A percentile compares a stretch with the other conserved stretches of the same genome.
phyloP scores from a whole-genome alignment of 1,140 invertebrate genomes.

The Macrotrachela quadricornifera region DNA sequence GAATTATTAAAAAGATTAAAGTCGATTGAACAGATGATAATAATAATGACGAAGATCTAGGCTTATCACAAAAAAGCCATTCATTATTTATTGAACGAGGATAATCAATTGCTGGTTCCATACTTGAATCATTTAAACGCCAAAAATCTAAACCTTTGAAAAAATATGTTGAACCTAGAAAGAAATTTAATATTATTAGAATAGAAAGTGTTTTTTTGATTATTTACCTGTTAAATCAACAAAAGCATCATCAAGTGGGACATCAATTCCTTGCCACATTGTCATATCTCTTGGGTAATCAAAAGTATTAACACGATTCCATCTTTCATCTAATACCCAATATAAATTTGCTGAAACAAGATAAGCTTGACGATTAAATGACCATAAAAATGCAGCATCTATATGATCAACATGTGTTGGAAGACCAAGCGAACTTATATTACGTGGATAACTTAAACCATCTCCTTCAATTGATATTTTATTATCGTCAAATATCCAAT shows the following conservation, averaged over 20 bases:
- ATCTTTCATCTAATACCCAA: constrained; percentile 41
- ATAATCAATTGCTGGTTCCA: constrained; percentile 50
- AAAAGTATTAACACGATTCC: constrained; percentile 25
- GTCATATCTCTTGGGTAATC: constrained; percentile 37
- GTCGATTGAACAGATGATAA: too few species aligned
- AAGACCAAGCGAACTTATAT: constrained; percentile 50
- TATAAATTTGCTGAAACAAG: constrained; percentile 44
- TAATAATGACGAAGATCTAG: too few species aligned
- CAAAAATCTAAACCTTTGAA: constrained; percentile 75
- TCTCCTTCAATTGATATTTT: constrained; percentile 29
- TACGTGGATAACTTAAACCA: constrained; percentile 39
- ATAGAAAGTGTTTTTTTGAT: not conserved
- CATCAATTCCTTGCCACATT: constrained; percentile 35
- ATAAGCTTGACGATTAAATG: constrained; percentile 33
- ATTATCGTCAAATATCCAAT: constrained; percentile 51
- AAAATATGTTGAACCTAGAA: constrained; percentile 57
- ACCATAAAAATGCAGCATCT: constrained; percentile 28
- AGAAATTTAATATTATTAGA: not conserved
- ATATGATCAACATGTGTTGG: constrained; percentile 40
- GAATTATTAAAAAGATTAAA: too few species aligned
- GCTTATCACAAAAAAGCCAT: not conserved
- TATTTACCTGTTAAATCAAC: constrained; percentile 28
- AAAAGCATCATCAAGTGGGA: constrained; percentile 35
- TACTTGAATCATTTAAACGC: constrained; percentile 69
- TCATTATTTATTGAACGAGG: constrained; percentile 19